These are phyloP conservation scores for Brachystomella parvula DNA, from an alignment of 1,140 invertebrate species.

Conservation along the genomic window DNA sequence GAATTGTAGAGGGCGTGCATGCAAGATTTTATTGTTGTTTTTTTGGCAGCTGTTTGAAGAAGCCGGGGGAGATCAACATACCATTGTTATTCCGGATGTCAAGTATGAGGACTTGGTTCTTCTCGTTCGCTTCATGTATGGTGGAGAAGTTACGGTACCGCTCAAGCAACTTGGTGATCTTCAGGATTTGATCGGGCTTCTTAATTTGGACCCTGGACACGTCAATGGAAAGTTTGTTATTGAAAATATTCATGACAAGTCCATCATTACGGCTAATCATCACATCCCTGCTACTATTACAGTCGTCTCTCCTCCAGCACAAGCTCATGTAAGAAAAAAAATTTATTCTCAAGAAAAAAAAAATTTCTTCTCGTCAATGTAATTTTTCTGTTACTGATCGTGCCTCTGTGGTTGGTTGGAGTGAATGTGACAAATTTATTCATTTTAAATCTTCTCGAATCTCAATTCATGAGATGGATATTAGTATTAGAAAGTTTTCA, in stretches of 20 bases:
- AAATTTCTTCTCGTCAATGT: too few species aligned
- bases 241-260: constrained; percentile 35
- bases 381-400: too few species aligned
- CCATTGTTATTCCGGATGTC: constrained; percentile 36
- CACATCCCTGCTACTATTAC: constrained; percentile 18
- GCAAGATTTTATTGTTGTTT: too few species aligned
- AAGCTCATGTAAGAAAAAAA: neutral
- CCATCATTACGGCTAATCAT: constrained; percentile 16
- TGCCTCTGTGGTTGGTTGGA: too few species aligned
- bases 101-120: constrained; percentile 36
- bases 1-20: too few species aligned
- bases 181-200: constrained; percentile 38
- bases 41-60: constrained; percentile 35
- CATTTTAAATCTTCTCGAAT: too few species aligned
- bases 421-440: too few species aligned
- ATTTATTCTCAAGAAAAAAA: constrained; percentile 1
- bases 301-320: constrained; percentile 22
- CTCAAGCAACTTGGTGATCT: constrained; percentile 37
- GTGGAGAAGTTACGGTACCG: constrained; percentile 38
- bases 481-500: too few species aligned
- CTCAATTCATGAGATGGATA: too few species aligned
- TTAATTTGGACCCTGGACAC: constrained; percentile 36
- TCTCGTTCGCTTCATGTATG: constrained; percentile 37
- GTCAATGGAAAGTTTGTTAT: constrained; percentile 38
- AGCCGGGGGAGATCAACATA: constrained; percentile 23